Percentiles rank a stretch among this genome's conserved stretches.
Evolutionary conservation across 2,888 invertebrate genomes (phyloP).

Genomic region (Syrphus vitripennis): DNA sequence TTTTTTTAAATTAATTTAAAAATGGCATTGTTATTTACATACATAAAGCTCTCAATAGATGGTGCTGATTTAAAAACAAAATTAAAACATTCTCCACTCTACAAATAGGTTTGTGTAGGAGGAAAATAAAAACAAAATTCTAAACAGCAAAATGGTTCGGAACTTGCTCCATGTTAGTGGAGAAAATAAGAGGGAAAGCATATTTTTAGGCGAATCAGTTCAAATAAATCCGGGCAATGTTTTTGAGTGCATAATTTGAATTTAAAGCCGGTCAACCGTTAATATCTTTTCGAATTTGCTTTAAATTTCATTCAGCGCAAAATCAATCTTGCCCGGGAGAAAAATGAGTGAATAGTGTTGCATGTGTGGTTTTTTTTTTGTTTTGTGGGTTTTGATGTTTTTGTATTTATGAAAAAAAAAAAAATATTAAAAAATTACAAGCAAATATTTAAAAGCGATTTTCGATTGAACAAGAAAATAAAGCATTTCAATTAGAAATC

Average conservation of each 20-base stretch:
- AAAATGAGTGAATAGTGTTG: constrained; percentile 1
- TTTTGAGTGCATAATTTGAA: constrained; percentile 16
- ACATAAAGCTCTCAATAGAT: constrained; percentile 78
- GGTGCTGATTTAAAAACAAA: constrained; percentile 76
- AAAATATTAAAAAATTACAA: neutral
- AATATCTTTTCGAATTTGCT: neutral
- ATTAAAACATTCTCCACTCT: neutral
- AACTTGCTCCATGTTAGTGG: constrained; percentile 29
- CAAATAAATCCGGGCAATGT: constrained; percentile 55
- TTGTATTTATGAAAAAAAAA: neutral
- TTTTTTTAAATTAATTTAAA: neutral
- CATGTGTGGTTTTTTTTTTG: neutral
- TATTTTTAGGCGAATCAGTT: constrained; percentile 64
- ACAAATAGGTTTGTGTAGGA: constrained; percentile 24
- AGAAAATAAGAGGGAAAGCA: constrained; percentile 52
- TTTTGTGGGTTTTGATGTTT: neutral
- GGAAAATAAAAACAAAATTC: constrained; percentile 14
- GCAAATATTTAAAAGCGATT: neutral
- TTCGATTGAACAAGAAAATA: neutral
- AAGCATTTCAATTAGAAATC: neutral
- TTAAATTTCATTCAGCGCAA: neutral
- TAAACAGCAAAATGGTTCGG: constrained; percentile 27
- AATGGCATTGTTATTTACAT: constrained; percentile 3
- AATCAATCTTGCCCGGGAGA: constrained; percentile 57
- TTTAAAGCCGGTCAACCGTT: neutral